Percentiles rank a stretch among this genome's conserved stretches.
phyloP scores from a whole-genome alignment of 2,797 vertebrate genomes.

The Ibycter americanus region DNA sequence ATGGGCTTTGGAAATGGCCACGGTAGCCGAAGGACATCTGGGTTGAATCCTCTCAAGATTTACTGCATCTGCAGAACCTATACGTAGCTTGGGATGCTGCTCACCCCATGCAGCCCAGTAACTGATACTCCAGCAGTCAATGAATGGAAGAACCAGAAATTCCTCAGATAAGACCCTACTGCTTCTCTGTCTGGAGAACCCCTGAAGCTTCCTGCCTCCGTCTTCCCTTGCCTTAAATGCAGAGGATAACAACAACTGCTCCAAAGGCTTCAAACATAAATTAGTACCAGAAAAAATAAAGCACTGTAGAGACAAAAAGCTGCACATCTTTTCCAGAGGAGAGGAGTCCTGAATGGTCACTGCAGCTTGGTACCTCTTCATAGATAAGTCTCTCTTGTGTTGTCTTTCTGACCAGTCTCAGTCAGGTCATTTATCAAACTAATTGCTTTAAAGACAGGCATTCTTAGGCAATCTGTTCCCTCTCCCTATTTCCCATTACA shows the following conservation, averaged over 20 bases:
- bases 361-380: neutral
- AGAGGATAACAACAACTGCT: neutral
- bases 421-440: slow-evolving; percentile 41
- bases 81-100: neutral
- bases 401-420: slow-evolving; percentile 19
- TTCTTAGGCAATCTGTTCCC: slow-evolving; percentile 70
- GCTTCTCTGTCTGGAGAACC: neutral
- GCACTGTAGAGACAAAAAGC: neutral
- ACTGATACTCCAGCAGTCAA: neutral
- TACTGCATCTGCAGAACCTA: neutral
- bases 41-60: neutral
- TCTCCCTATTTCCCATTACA: slow-evolving; percentile 39
- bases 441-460: slow-evolving; percentile 60
- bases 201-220: neutral
- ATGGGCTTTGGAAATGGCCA: neutral
- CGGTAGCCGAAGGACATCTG: neutral
- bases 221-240: neutral
- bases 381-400: slow-evolving; percentile 11
- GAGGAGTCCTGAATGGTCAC: neutral
- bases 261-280: neutral
- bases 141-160: neutral
- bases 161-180: neutral
- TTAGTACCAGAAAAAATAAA: neutral
- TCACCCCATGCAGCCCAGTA: neutral
- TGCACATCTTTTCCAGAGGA: neutral